Conservation (phyloP, 2,113 vertebrate genomes). For the Grammomys dolichurus region DNA sequence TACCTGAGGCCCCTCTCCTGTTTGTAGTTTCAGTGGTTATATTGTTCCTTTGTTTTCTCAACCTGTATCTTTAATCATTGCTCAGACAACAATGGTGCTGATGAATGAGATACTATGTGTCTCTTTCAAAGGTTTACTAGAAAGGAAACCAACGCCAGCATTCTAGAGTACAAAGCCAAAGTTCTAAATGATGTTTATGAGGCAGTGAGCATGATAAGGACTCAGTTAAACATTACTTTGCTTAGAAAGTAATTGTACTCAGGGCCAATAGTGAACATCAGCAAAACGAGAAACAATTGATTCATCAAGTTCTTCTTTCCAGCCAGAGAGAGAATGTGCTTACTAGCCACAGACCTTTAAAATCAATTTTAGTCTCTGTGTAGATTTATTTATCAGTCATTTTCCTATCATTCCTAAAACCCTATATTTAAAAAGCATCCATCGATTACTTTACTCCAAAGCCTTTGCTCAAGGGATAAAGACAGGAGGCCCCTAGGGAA, state of each 20-base stretch:
- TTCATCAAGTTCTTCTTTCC: constrained; percentile 72
- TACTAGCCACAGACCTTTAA: constrained; percentile 40
- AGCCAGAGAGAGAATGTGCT: not conserved
- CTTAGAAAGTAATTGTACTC: constrained; percentile 82
- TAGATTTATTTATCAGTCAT: constrained; percentile 28
- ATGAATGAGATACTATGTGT: constrained; percentile 81
- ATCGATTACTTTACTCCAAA: not conserved
- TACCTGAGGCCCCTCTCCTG: not conserved
- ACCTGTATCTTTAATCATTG: constrained; percentile 81
- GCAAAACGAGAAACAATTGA: constrained; percentile 84
- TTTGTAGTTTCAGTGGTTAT: not conserved
- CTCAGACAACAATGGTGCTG: constrained; percentile 75
- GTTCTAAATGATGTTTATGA: constrained; percentile 85
- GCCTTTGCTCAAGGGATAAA: not conserved
- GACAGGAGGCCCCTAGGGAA: not conserved
- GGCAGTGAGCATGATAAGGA: constrained; percentile 85
- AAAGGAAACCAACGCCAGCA: constrained; percentile 79
- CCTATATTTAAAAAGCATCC: not conserved
- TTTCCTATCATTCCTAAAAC: not conserved
- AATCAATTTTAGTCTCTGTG: not conserved
- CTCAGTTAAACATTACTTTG: constrained; percentile 87
- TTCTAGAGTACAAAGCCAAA: constrained; percentile 84
- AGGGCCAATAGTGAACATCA: constrained; percentile 77
- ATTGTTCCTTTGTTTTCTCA: constrained; percentile 57
- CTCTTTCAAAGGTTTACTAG: constrained; percentile 74